Percentiles rank a stretch among this genome's conserved stretches.
Evolutionary conservation across 2,888 invertebrate genomes (phyloP).

Genomic region (Elysia crispata): DNA sequence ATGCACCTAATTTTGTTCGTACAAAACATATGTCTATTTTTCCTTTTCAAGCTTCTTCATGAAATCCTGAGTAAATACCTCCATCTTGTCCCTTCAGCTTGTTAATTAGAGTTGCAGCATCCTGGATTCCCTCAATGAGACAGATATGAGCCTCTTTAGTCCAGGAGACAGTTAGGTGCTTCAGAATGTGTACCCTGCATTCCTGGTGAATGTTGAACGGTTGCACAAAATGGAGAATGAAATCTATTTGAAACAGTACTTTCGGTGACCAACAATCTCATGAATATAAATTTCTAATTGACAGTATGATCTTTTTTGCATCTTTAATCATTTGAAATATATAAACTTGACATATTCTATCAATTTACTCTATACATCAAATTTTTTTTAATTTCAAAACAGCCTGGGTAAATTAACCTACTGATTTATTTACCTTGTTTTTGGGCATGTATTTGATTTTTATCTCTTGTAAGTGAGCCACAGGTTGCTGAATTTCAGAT

Average conservation of each 20-base stretch:
- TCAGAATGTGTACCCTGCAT: constrained; percentile 62
- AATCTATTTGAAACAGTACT: too few species aligned
- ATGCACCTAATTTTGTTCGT: too few species aligned
- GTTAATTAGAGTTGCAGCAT: constrained; percentile 57
- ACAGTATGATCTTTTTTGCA: too few species aligned
- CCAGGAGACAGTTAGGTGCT: constrained; percentile 67
- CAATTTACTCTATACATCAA: too few species aligned
- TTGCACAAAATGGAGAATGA: neutral
- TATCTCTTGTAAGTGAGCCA: constrained; percentile 49
- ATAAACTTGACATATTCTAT: too few species aligned
- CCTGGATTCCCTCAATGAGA: constrained; percentile 66
- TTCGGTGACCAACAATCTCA: too few species aligned
- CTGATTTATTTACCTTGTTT: constrained; percentile 49
- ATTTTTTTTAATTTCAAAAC: too few species aligned
- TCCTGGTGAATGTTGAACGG: constrained; percentile 53
- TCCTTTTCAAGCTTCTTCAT: too few species aligned
- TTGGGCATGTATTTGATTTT: constrained; percentile 47
- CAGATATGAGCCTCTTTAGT: constrained; percentile 72
- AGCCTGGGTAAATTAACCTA: too few species aligned
- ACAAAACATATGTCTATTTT: too few species aligned
- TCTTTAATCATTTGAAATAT: too few species aligned
- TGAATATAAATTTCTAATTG: too few species aligned
- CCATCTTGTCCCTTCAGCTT: constrained; percentile 51
- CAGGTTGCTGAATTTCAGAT: constrained; percentile 45
- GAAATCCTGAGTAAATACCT: constrained; percentile 20